Conservation (phyloP, 2,797 vertebrate genomes). For the Chelmon rostratus region DNA sequence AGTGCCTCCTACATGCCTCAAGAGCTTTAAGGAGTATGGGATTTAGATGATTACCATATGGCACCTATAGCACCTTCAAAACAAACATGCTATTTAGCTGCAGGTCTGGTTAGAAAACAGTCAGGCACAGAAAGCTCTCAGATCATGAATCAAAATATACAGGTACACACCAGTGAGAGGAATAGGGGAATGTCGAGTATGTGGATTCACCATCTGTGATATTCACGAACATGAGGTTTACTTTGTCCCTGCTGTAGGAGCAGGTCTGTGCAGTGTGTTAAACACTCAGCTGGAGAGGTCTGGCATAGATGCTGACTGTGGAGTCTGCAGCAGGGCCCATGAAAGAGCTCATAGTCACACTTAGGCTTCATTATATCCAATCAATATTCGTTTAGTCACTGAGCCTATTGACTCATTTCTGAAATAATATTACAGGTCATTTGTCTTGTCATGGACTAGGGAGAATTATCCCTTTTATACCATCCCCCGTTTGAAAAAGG, state of each 20-base stretch:
- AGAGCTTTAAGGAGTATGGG: conserved; percentile 56
- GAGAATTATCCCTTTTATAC: conserved; percentile 90
- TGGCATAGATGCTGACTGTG: conserved; percentile 82
- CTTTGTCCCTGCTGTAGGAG: conserved; percentile 51
- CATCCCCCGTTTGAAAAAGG: conserved; percentile 58
- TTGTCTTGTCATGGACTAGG: conserved; percentile 94
- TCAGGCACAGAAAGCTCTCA: conserved; percentile 27
- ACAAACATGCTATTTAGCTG: conserved; percentile 48
- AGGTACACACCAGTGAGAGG: conserved; percentile 50
- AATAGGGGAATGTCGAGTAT: conserved; percentile 31
- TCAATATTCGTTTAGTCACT: conserved; percentile 99
- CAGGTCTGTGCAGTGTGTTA: conserved; percentile 46
- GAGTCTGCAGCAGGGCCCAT: conserved; percentile 82
- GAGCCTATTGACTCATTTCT: conserved; percentile 97
- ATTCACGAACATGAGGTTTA: conserved; percentile 39
- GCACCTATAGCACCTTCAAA: conserved; percentile 65
- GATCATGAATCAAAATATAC: conserved; percentile 61
- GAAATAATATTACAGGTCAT: conserved; percentile 98
- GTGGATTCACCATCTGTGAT: conserved; percentile 60
- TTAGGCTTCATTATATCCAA: conserved; percentile 97
- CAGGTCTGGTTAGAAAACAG: conserved; percentile 47
- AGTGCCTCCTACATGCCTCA: conserved; percentile 60
- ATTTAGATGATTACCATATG: conserved; percentile 65
- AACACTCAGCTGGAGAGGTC: conserved; percentile 45
- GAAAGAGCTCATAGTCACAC: conserved; percentile 93